Evolutionary conservation across 2,888 invertebrate genomes (phyloP).

Genomic region (Lycia hirtaria): DNA sequence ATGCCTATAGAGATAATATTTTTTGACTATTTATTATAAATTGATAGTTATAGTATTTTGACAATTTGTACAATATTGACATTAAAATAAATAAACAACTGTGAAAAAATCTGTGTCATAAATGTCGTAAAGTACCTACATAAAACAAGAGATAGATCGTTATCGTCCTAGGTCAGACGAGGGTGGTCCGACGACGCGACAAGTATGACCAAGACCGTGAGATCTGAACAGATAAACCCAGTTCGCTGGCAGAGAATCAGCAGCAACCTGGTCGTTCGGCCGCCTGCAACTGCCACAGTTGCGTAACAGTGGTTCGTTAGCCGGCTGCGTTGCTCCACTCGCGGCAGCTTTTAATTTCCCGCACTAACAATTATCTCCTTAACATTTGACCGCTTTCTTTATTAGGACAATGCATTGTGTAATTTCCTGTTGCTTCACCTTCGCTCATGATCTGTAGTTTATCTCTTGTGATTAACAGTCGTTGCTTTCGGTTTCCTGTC

Average conservation of each 20-base stretch:
- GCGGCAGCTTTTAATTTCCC: constrained; percentile 82
- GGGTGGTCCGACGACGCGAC: constrained; percentile 34
- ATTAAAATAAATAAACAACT: too few species aligned
- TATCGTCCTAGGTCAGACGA: constrained; percentile 26
- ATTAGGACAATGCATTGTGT: constrained; percentile 67
- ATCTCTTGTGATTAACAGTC: constrained; percentile 24
- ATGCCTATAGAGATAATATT: too few species aligned
- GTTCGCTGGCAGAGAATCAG: constrained; percentile 43
- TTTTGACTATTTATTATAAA: too few species aligned
- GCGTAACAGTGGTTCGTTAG: constrained; percentile 31
- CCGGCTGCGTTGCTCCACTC: constrained; percentile 70
- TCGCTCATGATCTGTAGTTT: constrained; percentile 32
- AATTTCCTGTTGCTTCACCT: constrained; percentile 62
- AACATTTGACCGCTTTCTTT: constrained; percentile 84
- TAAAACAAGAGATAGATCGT: constrained; percentile 20
- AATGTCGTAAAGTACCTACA: too few species aligned
- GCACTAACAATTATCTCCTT: constrained; percentile 82
- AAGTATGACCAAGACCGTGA: constrained; percentile 48
- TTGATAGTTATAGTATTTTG: too few species aligned
- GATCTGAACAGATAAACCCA: constrained; percentile 48
- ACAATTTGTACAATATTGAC: too few species aligned
- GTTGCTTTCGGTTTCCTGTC: constrained; percentile 1
- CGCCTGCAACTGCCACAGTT: constrained; percentile 42
- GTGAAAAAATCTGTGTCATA: too few species aligned
- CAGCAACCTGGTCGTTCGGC: constrained; percentile 45